These are phyloP conservation scores for Xyrauchen texanus DNA, from an alignment of 2,113 vertebrate species.

Conservation along the genomic window DNA sequence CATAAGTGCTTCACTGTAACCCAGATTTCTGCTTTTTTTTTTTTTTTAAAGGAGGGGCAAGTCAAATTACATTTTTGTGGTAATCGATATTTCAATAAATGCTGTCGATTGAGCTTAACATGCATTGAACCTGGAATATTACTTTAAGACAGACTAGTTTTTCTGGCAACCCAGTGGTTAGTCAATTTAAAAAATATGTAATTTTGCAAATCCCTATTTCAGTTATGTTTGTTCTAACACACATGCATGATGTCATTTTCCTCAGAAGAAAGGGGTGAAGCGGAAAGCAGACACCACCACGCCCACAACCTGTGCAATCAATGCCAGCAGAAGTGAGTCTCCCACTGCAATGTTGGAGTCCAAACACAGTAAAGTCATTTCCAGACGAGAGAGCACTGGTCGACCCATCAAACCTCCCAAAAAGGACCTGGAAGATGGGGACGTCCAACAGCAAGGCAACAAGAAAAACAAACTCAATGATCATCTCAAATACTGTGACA, in stretches of 20 bases:
- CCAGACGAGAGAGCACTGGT: slow-evolving; percentile 85
- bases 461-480: slow-evolving; percentile 87
- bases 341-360: slow-evolving; percentile 79
- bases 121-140: no score
- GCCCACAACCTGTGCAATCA: slow-evolving; percentile 93
- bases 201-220: not conserved
- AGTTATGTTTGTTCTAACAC: slow-evolving; percentile 7
- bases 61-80: no score
- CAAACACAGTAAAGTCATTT: slow-evolving; percentile 88
- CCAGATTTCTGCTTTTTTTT: no score
- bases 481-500: slow-evolving; percentile 95
- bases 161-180: no score
- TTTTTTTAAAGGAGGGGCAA: no score
- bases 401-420: slow-evolving; percentile 90
- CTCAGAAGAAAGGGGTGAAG: slow-evolving; percentile 97
- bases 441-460: slow-evolving; percentile 76
- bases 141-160: no score
- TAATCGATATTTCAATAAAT: no score
- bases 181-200: no score
- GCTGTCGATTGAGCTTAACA: no score
- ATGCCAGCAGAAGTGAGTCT: slow-evolving; percentile 87
- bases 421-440: slow-evolving; percentile 87
- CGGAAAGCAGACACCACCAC: slow-evolving; percentile 99
- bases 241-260: slow-evolving; percentile 9
- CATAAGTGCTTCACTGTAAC: no score